Percentiles rank a stretch among this genome's conserved stretches.
phyloP scores from a whole-genome alignment of 2,888 invertebrate species.

The Nesidiocoris tenuis region DNA sequence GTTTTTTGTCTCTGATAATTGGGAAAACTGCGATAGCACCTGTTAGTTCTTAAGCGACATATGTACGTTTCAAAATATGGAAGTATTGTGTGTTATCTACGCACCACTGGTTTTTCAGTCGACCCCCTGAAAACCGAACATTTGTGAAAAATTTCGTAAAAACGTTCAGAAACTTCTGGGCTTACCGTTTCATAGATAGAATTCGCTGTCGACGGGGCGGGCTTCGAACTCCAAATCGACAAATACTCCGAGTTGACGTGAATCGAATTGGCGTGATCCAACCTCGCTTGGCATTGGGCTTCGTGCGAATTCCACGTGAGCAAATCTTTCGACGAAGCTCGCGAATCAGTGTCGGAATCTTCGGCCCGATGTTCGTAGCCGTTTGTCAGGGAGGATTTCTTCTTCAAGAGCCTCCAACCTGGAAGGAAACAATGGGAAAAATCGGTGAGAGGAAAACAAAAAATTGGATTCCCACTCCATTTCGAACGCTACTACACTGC shows the following conservation, averaged over 20 bases:
- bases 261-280: slow-evolving; percentile 56
- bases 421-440: background rate
- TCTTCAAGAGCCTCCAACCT: slow-evolving; percentile 51
- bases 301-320: slow-evolving; percentile 61
- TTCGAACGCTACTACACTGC: too few species aligned
- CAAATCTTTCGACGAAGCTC: slow-evolving; percentile 58
- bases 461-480: too few species aligned
- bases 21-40: too few species aligned
- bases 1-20: too few species aligned
- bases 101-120: too few species aligned
- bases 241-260: slow-evolving; percentile 61
- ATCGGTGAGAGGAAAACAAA: background rate
- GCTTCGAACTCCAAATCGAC: slow-evolving; percentile 62
- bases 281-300: slow-evolving; percentile 49
- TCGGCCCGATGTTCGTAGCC: slow-evolving; percentile 47
- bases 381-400: slow-evolving; percentile 50
- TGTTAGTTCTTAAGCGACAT: too few species aligned
- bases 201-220: slow-evolving; percentile 46
- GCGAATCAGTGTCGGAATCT: slow-evolving; percentile 50
- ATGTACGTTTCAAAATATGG: too few species aligned
- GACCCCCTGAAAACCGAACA: too few species aligned
- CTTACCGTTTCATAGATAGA: slow-evolving; percentile 51
- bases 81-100: too few species aligned
- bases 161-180: too few species aligned
- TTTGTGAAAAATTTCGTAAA: too few species aligned